phyloP scores from a whole-genome alignment of 2,797 vertebrate species.

The Spea hammondii region DNA sequence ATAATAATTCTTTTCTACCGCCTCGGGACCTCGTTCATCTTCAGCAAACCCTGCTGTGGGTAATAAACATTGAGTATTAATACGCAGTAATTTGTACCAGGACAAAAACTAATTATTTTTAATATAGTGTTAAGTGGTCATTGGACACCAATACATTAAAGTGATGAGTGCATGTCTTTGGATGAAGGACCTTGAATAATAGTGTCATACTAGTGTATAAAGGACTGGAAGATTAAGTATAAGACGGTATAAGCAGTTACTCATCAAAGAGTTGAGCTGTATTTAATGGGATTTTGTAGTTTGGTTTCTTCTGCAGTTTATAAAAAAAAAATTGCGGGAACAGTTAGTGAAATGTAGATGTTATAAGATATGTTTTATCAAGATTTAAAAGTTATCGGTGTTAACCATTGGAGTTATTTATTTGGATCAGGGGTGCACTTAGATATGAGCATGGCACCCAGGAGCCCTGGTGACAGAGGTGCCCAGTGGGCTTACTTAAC shows the following conservation, averaged over 20 bases:
- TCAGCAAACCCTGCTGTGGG: conserved; percentile 46
- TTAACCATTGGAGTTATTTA: not conserved
- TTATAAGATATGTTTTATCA: not conserved
- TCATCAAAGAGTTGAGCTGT: conserved; percentile 50
- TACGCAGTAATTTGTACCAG: conserved; percentile 41
- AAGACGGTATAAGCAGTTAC: conserved; percentile 34
- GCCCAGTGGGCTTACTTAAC: too few species aligned
- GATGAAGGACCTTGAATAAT: conserved; percentile 49
- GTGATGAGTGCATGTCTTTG: conserved; percentile 43
- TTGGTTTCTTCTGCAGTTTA: conserved; percentile 51
- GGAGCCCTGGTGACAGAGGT: too few species aligned
- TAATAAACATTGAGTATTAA: conserved; percentile 39
- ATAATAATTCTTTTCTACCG: conserved; percentile 52
- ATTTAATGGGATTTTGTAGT: conserved; percentile 58
- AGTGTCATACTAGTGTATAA: conserved; percentile 49
- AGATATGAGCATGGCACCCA: too few species aligned
- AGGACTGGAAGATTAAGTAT: conserved; percentile 46
- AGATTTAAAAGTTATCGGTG: not conserved
- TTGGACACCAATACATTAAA: conserved; percentile 41
- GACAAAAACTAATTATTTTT: conserved; percentile 59
- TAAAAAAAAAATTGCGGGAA: conserved; percentile 47
- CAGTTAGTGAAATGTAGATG: conserved; percentile 6
- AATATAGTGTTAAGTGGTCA: conserved; percentile 56
- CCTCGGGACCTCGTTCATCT: conserved; percentile 49
- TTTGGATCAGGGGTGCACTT: too few species aligned